Evolutionary conservation across 2,888 invertebrate genomes (phyloP).

Genomic region (Aphidius colemani): DNA sequence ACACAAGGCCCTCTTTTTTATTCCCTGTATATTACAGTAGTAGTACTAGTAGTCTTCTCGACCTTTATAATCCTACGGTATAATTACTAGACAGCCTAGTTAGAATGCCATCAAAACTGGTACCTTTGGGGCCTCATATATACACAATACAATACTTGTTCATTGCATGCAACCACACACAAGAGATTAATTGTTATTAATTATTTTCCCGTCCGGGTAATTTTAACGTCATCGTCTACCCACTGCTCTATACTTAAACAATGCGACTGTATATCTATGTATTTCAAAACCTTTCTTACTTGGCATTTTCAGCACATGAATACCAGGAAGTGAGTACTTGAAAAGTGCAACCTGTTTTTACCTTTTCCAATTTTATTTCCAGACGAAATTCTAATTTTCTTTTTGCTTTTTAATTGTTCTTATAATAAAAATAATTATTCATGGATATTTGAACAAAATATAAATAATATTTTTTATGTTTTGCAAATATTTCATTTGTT

Average conservation of each 20-base stretch:
- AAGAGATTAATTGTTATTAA: constrained; percentile 62
- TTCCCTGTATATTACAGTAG: constrained; percentile 29
- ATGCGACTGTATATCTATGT: constrained; percentile 43
- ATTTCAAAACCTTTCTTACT: neutral
- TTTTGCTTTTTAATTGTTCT: constrained; percentile 13
- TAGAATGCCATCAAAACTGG: constrained; percentile 14
- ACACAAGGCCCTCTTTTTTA: too few relatives aligned
- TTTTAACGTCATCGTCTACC: constrained; percentile 47
- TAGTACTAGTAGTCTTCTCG: constrained; percentile 47
- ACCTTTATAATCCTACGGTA: constrained; percentile 58
- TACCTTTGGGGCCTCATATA: constrained; percentile 7
- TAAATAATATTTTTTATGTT: constrained; percentile 5
- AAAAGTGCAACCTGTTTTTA: constrained; percentile 47
- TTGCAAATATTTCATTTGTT: constrained; percentile 1
- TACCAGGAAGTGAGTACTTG: constrained; percentile 38
- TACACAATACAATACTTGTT: constrained; percentile 20
- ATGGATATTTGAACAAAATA: neutral
- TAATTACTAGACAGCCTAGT: constrained; percentile 53
- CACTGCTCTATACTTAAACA: constrained; percentile 46
- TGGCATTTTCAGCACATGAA: constrained; percentile 9
- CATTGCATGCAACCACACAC: constrained; percentile 45
- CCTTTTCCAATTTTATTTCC: neutral
- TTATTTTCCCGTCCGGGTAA: constrained; percentile 50
- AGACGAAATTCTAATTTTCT: constrained; percentile 1
- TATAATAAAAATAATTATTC: constrained; percentile 1